Base-by-base conservation (phyloP, 2,113 vertebrate species). In the Verasper variegatus region DNA sequence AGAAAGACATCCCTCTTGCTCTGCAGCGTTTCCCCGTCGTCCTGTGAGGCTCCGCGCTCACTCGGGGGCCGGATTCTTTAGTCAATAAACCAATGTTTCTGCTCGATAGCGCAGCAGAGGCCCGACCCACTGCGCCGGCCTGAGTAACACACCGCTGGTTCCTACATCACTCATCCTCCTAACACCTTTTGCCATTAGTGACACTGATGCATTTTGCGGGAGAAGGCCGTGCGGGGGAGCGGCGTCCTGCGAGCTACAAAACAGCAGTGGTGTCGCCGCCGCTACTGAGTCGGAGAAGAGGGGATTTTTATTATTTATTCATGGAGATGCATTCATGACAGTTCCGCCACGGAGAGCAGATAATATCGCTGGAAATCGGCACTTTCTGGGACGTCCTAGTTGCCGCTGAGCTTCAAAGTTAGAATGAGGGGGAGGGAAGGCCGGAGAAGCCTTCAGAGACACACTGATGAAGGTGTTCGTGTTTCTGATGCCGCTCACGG, bases 71-170 rank as follows among this genome's bases (percentile, higher is more conserved):
- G 73, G 74, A 87, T 81, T 86, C 81, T 67, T 87, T 58, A 79
- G 90, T 92, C 89, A 86, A 90, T 92, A 90, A 79, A 52, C 77
- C 86, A 23, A 78, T 86, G 71, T 68, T 58, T 3, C 63, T 27
- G 59, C 68, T 87, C 81, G 62, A 78, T 75, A 61, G 47, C 78
- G 58, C 80, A 64, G 78, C 70, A 37, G 55, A 79, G 74, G 69
- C 64, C 74, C 49, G 40, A 57, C 35, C 54, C 61, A n/a, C 0
- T 15, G 66, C 64, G 20, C 58, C 45, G 73, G 42, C 67, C 80
- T 55, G 63, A 68, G 17, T 31, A 70, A 76, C 73, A 24, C 72
- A 35, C 74, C 64, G 82, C 78, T 31, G 71, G 61, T 76, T 68
- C 61, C 69, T 68, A 15, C 83, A 88, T 92, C 80, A 90, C 88